A percentile compares a stretch with the other conserved stretches of the same genome.
These are phyloP conservation scores for Lacanobia wlatinum DNA, from an alignment of 2,888 invertebrate species.

Conservation along the genomic window DNA sequence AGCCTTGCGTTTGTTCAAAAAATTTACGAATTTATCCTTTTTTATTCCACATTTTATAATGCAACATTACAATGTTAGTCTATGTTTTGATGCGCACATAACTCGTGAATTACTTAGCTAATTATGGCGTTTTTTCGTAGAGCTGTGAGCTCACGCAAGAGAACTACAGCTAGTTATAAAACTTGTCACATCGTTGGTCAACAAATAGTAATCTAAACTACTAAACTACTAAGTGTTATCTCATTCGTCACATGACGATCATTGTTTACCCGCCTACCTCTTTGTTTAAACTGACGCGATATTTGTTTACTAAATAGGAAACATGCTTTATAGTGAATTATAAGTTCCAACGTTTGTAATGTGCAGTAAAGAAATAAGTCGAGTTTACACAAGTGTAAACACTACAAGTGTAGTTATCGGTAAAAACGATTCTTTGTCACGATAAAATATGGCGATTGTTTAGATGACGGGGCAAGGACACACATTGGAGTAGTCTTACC, in stretches of 20 bases:
- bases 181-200: slow-evolving; percentile 9
- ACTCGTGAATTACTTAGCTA: not conserved
- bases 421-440: slow-evolving; percentile 9
- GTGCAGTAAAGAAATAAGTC: slow-evolving; percentile 1
- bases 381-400: not conserved
- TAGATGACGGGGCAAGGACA: not conserved
- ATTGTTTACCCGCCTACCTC: slow-evolving; percentile 11
- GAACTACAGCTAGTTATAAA: not conserved
- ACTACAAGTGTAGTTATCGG: not conserved
- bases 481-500: too few species aligned
- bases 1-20: not conserved
- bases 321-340: slow-evolving; percentile 15
- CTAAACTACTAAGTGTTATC: slow-evolving; percentile 9
- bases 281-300: slow-evolving; percentile 26
- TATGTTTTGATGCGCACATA: not conserved
- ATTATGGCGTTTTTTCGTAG: not conserved
- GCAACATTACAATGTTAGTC: too few species aligned
- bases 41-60: not conserved
- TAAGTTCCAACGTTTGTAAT: not conserved
- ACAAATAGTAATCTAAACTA: slow-evolving; percentile 19
- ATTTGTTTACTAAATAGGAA: slow-evolving; percentile 34
- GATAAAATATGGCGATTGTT: not conserved
- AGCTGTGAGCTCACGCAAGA: not conserved
- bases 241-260: slow-evolving; percentile 11
- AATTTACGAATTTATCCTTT: not conserved